Percentiles rank a stretch among this genome's conserved stretches.
phyloP scores from a whole-genome alignment of 2,888 invertebrate species.

The Cheiracanthium punctorium region DNA sequence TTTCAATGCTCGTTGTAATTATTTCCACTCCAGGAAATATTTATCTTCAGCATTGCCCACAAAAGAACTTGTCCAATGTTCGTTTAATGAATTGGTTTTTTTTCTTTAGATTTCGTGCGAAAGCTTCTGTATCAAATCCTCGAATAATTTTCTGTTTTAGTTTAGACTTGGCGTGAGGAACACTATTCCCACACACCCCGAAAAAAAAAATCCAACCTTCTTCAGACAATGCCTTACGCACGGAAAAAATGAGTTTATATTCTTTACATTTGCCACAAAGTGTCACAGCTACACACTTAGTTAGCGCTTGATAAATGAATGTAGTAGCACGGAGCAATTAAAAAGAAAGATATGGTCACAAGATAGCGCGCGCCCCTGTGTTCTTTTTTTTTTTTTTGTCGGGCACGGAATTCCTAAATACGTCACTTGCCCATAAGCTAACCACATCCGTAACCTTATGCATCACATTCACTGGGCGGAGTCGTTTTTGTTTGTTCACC shows the following conservation, averaged over 20 bases:
- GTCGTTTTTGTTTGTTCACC: background rate
- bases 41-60: too few species aligned
- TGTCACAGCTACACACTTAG: background rate
- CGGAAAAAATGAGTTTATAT: background rate
- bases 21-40: too few species aligned
- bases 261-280: background rate
- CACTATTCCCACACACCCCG: too few species aligned
- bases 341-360: background rate
- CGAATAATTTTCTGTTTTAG: too few species aligned
- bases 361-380: background rate
- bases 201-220: too few species aligned
- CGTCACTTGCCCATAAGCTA: slow-evolving; percentile 12
- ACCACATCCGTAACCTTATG: slow-evolving; percentile 38
- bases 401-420: background rate
- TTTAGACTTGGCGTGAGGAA: too few species aligned
- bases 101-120: too few species aligned
- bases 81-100: too few species aligned
- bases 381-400: background rate
- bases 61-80: too few species aligned
- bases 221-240: background rate
- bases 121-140: too few species aligned
- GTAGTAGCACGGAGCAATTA: background rate
- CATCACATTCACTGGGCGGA: slow-evolving; percentile 18
- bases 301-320: background rate
- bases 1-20: too few species aligned